A percentile compares a stretch with the other conserved stretches of the same genome.
Conservation (phyloP, 2,888 invertebrate genomes). For the Trichopoda pennipes region DNA sequence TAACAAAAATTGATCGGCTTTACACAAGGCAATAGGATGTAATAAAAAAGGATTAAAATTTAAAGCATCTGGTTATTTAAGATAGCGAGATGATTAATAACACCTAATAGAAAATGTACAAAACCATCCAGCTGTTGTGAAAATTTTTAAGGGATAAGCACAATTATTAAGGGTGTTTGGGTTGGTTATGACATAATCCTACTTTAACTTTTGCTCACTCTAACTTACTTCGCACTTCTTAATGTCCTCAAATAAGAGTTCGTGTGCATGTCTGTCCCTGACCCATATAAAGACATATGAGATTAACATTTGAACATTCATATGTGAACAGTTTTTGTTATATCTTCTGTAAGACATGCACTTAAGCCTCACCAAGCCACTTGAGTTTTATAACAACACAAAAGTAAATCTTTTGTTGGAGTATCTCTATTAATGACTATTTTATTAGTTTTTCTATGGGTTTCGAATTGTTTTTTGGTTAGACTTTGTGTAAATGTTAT, state of each 20-base stretch:
- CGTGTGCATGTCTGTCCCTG: constrained; percentile 11
- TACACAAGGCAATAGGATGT: background rate
- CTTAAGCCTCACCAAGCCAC: constrained; percentile 39
- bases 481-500: too few relatives aligned
- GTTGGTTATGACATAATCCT: constrained; percentile 33
- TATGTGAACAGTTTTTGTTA: constrained; percentile 25
- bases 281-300: constrained; percentile 37
- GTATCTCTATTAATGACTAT: background rate
- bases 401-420: constrained; percentile 16
- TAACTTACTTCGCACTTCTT: constrained; percentile 6
- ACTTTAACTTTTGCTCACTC: constrained; percentile 25
- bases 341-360: constrained; percentile 10
- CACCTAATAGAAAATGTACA: constrained; percentile 13
- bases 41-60: constrained; percentile 29
- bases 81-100: background rate
- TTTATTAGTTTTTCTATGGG: too few relatives aligned
- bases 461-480: too few relatives aligned
- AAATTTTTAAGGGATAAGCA: background rate
- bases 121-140: constrained; percentile 36
- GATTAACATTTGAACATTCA: constrained; percentile 40
- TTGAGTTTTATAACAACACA: constrained; percentile 11
- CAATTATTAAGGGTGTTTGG: constrained; percentile 2
- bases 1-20: constrained; percentile 5
- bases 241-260: background rate
- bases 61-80: constrained; percentile 33